Base-by-base conservation (phyloP, 2,888 invertebrate genomes). In the Himalopsyche kuldschensis region DNA sequence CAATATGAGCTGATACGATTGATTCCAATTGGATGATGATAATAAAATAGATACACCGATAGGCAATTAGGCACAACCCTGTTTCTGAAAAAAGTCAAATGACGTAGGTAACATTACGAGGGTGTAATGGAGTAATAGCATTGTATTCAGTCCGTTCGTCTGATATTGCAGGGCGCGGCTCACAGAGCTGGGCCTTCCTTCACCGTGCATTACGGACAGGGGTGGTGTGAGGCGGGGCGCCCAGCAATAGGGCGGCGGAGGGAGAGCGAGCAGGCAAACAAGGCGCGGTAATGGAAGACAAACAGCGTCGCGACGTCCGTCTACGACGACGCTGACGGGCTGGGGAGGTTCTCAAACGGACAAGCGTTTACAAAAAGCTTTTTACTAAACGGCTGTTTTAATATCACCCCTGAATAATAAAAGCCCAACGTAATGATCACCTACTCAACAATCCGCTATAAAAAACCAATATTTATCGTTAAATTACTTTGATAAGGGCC, bases 201-300 rank as follows among this genome's bases (percentile, higher is more conserved):
- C 15, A 41, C 41, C 4, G 41, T 41, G n/a, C 20, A 47, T 78
- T 75, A 30, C 75, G 75, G 35, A n/a, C 30, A 80, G 80, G 20
- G 24, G 78, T 35, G 79, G 55, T 31, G 4, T 48, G 75, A 24
- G 20, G 27, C 20, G 46, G 27, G 32, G 11, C 76, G 20, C 55
- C 17, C 32, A 47, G 75, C 24, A 4, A 32, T 30, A 47, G 20
- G 78, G 55, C 63, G 48, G 41, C 41, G 30, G 48, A 32, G 63
- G 79, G 32, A n/a, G 75, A n/a, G 75, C 75, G 5, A 48, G 41
- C 78, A n/a, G 27, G 83, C 80, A 85, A 81, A 85, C 80, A 85
- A 83, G 83, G 80, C 80, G 83, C 81, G 80, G 78, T 85, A 85
- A 85, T 85, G 85, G 85, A 85, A 82, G 83, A 82, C 75, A 85